Evolutionary conservation across 2,797 vertebrate genomes (phyloP).

Genomic region (Aeoliscus strigatus): DNA sequence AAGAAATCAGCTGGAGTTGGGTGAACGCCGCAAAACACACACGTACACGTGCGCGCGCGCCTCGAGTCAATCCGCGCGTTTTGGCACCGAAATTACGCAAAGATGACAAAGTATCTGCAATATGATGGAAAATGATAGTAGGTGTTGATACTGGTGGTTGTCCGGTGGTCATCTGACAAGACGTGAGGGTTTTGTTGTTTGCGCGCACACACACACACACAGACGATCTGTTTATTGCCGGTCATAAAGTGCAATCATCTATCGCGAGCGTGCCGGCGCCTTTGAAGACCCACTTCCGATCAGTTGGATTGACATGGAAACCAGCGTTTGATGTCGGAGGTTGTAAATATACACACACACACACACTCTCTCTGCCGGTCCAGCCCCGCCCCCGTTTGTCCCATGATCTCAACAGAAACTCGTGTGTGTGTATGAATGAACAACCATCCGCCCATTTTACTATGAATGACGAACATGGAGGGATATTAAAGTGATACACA

Average conservation of each 20-base stretch:
- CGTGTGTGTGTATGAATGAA: constrained; percentile 45
- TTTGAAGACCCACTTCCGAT: constrained; percentile 62
- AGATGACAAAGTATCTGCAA: too few relatives aligned
- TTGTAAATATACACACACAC: constrained; percentile 38
- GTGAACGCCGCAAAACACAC: too few relatives aligned
- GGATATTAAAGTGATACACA: constrained; percentile 49
- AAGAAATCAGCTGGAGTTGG: too few relatives aligned
- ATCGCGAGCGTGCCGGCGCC: constrained; percentile 40
- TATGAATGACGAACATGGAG: constrained; percentile 42
- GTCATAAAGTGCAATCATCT: constrained; percentile 4
- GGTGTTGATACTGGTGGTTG: too few relatives aligned
- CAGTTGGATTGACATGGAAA: constrained; percentile 58
- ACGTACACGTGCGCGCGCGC: too few relatives aligned
- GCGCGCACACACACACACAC: too few relatives aligned
- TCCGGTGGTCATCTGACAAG: too few relatives aligned
- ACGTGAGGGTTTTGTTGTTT: too few relatives aligned
- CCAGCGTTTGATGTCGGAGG: constrained; percentile 57
- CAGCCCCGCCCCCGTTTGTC: constrained; percentile 49
- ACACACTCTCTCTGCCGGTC: constrained; percentile 19
- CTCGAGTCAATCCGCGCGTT: too few relatives aligned
- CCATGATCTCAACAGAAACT: constrained; percentile 43
- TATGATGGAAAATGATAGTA: too few relatives aligned
- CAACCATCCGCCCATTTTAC: constrained; percentile 66
- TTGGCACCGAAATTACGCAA: too few relatives aligned
- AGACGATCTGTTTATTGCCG: too few relatives aligned